Evolutionary conservation across 2,797 vertebrate species (phyloP).

Genomic region (Tachyglossus aculeatus): DNA sequence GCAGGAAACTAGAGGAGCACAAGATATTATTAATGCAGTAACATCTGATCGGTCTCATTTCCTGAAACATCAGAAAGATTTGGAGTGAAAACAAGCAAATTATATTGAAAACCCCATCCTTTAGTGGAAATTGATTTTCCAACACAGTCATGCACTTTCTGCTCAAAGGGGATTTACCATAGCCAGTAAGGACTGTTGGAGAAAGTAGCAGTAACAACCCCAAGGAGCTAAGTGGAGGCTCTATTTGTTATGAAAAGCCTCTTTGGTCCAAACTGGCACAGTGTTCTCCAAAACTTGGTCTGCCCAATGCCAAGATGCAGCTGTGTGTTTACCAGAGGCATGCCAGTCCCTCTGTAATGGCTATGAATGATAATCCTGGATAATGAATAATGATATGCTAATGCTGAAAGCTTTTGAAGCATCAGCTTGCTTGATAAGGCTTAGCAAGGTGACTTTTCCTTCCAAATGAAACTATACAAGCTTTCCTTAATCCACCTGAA

Average conservation of each 20-base stretch:
- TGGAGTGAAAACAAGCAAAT: not conserved
- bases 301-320: not conserved
- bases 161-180: not conserved
- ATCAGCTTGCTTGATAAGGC: no score
- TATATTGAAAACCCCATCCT: not conserved
- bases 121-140: conserved; percentile 1
- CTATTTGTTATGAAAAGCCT: not conserved
- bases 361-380: not conserved
- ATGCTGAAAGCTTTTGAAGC: no score
- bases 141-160: not conserved
- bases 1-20: not conserved
- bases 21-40: not conserved
- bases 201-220: not conserved
- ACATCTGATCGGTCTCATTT: not conserved
- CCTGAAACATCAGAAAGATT: not conserved
- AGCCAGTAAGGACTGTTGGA: not conserved
- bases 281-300: rapidly evolving
- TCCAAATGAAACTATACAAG: no score
- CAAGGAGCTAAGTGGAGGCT: not conserved
- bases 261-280: not conserved
- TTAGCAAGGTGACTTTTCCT: no score
- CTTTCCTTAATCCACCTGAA: no score
- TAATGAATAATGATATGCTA: rapidly evolving
- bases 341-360: rapidly evolving
- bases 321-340: not conserved